Evolutionary conservation across 2,797 vertebrate genomes (phyloP).

Genomic region (Aotus griseimembra): DNA sequence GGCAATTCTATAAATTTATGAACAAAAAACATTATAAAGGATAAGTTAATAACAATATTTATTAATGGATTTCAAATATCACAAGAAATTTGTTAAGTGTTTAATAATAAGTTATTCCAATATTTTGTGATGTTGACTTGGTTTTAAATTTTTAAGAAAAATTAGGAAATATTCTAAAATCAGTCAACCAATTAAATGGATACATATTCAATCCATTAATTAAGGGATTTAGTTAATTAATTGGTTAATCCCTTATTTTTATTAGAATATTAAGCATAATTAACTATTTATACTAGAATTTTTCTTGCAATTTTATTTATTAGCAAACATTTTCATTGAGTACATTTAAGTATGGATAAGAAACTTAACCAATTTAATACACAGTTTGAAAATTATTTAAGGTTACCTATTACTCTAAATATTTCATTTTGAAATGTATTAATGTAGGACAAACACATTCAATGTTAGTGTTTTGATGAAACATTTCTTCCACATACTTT

Average conservation of each 20-base stretch:
- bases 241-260: neutral
- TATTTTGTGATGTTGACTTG: neutral
- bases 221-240: neutral
- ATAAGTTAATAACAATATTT: neutral
- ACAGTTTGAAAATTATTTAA: neutral
- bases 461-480: neutral
- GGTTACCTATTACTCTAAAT: neutral
- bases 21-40: neutral
- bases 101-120: neutral
- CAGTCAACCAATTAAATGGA: neutral
- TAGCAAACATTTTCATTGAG: neutral
- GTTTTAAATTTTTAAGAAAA: neutral
- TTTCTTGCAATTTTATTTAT: neutral
- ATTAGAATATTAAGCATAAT: neutral
- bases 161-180: neutral
- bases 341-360: neutral
- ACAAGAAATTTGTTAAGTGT: neutral
- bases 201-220: neutral
- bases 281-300: neutral
- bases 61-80: neutral
- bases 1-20: neutral
- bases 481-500: neutral
- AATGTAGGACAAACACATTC: neutral
- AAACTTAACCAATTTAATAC: neutral
- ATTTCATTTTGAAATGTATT: neutral